Conservation (phyloP, 2,888 invertebrate genomes). For the Eupithecia vulgata region DNA sequence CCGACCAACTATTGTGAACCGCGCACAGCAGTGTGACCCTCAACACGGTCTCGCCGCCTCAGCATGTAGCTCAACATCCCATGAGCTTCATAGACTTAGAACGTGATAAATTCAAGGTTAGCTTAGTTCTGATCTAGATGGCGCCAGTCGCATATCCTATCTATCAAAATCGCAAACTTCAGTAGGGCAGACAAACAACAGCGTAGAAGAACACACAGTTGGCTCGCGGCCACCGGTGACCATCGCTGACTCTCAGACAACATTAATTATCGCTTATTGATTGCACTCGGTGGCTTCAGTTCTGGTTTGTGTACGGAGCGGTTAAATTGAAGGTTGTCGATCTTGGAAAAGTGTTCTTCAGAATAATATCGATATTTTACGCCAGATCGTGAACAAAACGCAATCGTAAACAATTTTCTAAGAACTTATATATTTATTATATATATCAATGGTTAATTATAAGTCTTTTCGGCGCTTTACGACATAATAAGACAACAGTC, state of each 20-base stretch:
- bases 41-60: not conserved
- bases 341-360: not conserved
- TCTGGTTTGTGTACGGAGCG: conserved; percentile 23
- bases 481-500: too few relatives aligned
- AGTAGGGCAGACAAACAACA: conserved; percentile 34
- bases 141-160: conserved; percentile 2
- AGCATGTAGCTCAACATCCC: not conserved
- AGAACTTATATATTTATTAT: too few relatives aligned
- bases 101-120: not conserved
- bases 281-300: conserved; percentile 44
- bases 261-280: conserved; percentile 66
- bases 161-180: conserved; percentile 23
- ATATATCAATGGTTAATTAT: too few relatives aligned
- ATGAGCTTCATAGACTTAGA: not conserved
- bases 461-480: too few relatives aligned
- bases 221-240: conserved; percentile 64
- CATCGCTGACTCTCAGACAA: conserved; percentile 46
- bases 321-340: not conserved
- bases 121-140: not conserved
- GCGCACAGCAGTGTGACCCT: too few relatives aligned
- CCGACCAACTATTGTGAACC: not conserved
- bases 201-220: conserved; percentile 52
- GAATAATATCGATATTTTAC: not conserved
- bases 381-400: too few relatives aligned
- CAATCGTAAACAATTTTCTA: too few relatives aligned